Percentiles rank a stretch among this genome's conserved stretches.
These are phyloP conservation scores for Sylvilagus floridanus DNA, from an alignment of 2,797 vertebrate genomes.

Conservation along the genomic window DNA sequence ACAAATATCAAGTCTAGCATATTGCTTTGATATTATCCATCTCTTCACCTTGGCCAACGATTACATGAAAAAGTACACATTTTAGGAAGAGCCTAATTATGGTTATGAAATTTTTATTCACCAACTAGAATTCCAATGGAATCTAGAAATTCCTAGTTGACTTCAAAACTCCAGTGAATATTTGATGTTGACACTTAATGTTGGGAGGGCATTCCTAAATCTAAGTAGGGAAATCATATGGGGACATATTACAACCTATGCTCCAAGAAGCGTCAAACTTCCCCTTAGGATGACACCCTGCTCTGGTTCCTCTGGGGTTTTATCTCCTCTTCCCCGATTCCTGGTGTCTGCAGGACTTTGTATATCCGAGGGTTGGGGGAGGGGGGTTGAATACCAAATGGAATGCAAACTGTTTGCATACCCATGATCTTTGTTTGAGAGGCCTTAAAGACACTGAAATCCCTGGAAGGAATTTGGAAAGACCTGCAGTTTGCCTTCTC, in stretches of 20 bases:
- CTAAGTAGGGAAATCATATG: not conserved
- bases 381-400: not conserved
- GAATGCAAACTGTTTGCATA: not conserved
- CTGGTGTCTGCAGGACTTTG: not conserved
- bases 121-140: not conserved
- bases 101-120: not conserved
- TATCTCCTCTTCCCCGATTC: not conserved
- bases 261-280: not conserved
- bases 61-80: not conserved
- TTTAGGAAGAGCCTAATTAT: not conserved
- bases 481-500: not conserved
- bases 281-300: not conserved
- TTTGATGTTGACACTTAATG: not conserved
- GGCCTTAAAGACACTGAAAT: not conserved
- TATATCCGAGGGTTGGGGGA: not conserved
- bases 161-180: constrained; percentile 25
- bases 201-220: not conserved
- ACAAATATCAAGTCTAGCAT: not conserved
- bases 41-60: not conserved
- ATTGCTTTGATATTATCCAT: not conserved
- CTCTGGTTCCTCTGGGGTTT: not conserved
- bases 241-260: not conserved
- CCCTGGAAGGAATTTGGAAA: not conserved
- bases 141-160: not conserved
- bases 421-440: not conserved